These are phyloP conservation scores for Silurus aristotelis DNA, from an alignment of 2,797 vertebrate genomes.

Conservation along the genomic window DNA sequence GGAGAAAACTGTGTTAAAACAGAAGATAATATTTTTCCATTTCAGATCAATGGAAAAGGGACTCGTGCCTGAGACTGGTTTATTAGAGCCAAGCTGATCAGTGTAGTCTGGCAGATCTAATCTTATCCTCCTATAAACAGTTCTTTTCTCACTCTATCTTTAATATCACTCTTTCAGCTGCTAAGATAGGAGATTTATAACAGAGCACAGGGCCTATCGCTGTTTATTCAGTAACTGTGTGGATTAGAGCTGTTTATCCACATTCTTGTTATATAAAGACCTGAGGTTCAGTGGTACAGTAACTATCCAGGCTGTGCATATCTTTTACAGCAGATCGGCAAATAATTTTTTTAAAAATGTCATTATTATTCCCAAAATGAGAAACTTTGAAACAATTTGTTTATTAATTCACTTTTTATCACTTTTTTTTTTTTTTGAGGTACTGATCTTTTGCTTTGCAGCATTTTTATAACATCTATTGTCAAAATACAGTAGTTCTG, in stretches of 20 bases:
- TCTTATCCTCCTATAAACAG: not conserved
- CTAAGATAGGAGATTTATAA: conserved; percentile 52
- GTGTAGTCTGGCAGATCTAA: not conserved
- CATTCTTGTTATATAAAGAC: conserved; percentile 13
- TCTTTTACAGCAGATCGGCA: not conserved
- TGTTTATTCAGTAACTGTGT: conserved; percentile 4
- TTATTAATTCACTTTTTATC: no score
- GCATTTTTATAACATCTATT: not conserved
- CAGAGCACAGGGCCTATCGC: conserved; percentile 44
- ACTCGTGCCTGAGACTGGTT: not conserved
- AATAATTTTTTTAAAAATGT: not conserved
- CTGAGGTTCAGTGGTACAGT: not conserved
- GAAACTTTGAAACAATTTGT: no score
- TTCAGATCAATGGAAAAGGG: not conserved
- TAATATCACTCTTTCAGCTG: conserved; percentile 16
- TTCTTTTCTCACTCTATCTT: not conserved
- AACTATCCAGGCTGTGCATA: not conserved
- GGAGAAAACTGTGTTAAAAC: not conserved
- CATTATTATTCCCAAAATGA: not conserved
- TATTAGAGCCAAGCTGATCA: conserved; percentile 14
- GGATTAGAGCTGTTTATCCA: not conserved
- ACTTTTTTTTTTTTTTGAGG: no score
- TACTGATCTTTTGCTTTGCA: not conserved
- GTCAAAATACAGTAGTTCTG: not conserved
- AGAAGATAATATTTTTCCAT: not conserved